phyloP scores from a whole-genome alignment of 2,113 vertebrate species.

The Dendrocopos noguchii region DNA sequence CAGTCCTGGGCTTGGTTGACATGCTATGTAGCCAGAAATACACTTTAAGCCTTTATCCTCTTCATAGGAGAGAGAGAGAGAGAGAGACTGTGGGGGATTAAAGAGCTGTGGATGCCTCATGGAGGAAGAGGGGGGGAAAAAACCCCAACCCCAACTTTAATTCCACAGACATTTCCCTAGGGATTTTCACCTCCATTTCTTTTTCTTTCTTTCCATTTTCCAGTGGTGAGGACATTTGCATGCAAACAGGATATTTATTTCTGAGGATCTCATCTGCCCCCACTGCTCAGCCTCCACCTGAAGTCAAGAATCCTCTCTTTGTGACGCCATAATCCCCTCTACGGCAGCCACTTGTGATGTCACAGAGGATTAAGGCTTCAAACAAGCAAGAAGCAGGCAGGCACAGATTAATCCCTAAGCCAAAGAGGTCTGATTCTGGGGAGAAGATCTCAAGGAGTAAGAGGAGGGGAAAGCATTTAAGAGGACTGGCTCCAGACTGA shows the following conservation, averaged over 20 bases:
- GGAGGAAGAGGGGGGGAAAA: slow-evolving; percentile 2
- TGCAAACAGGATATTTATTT: slow-evolving; percentile 59
- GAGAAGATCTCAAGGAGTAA: slow-evolving; percentile 64
- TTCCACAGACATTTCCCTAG: slow-evolving; percentile 56
- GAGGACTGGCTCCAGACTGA: slow-evolving; percentile 39
- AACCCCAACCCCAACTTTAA: slow-evolving; percentile 17
- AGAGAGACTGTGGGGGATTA: slow-evolving; percentile 62
- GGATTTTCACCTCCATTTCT: slow-evolving; percentile 65
- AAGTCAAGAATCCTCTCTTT: slow-evolving; percentile 66
- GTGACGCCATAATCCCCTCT: slow-evolving; percentile 69
- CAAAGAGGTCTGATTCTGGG: slow-evolving; percentile 58
- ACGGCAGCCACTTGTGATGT: slow-evolving; percentile 65
- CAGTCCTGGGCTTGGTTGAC: slow-evolving; percentile 47
- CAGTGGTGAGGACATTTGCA: slow-evolving; percentile 40
- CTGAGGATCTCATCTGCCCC: slow-evolving; percentile 52
- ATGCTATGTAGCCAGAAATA: slow-evolving; percentile 67
- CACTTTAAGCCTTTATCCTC: slow-evolving; percentile 66
- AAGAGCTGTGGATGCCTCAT: slow-evolving; percentile 62
- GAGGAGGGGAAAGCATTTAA: slow-evolving; percentile 34
- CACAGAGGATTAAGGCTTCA: slow-evolving; percentile 68
- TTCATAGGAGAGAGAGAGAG: not conserved
- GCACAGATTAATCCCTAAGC: slow-evolving; percentile 55
- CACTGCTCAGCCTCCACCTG: slow-evolving; percentile 54
- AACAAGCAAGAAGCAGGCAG: slow-evolving; percentile 56
- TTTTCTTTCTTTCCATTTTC: not conserved